phyloP scores from a whole-genome alignment of 2,113 vertebrate genomes.

The Gila orcuttii region DNA sequence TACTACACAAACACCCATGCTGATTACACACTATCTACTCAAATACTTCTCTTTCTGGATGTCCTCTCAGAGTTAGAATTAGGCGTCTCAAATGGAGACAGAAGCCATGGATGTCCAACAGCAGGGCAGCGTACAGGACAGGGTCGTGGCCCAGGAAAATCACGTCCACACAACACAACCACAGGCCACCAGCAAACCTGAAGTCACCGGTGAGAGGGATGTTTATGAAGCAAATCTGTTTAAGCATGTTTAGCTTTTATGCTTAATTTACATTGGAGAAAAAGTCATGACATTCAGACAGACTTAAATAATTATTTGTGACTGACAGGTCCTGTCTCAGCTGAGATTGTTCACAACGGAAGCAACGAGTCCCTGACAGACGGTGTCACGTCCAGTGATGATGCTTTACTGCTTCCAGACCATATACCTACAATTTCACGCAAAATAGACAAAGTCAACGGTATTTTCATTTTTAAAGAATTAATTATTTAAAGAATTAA shows the following conservation, averaged over 20 bases:
- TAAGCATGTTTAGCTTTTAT: neutral
- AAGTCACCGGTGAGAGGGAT: slow-evolving; percentile 42
- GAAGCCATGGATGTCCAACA: slow-evolving; percentile 64
- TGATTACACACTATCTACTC: neutral
- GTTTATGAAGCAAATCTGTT: neutral
- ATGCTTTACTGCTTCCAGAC: slow-evolving; percentile 57
- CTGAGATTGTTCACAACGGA: slow-evolving; percentile 44
- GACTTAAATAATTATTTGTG: neutral
- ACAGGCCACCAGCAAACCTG: slow-evolving; percentile 26
- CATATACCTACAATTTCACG: slow-evolving; percentile 39
- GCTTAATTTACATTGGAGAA: neutral
- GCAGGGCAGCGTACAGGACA: slow-evolving; percentile 15
- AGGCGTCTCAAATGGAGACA: slow-evolving; percentile 55
- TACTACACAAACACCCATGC: neutral
- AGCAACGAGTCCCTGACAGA: slow-evolving; percentile 60
- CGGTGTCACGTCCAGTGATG: slow-evolving; percentile 57
- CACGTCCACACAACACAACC: slow-evolving; percentile 46
- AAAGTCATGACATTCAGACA: neutral
- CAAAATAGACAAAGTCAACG: slow-evolving; percentile 60
- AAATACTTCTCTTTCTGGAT: slow-evolving; percentile 5
- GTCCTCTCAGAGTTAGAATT: slow-evolving; percentile 44
- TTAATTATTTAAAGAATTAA: no score
- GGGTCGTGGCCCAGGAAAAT: slow-evolving; percentile 14
- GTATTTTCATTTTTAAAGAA: neutral
- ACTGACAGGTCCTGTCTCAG: slow-evolving; percentile 48